phyloP scores from a whole-genome alignment of 1,140 invertebrate species.

The Drosophila leontia region DNA sequence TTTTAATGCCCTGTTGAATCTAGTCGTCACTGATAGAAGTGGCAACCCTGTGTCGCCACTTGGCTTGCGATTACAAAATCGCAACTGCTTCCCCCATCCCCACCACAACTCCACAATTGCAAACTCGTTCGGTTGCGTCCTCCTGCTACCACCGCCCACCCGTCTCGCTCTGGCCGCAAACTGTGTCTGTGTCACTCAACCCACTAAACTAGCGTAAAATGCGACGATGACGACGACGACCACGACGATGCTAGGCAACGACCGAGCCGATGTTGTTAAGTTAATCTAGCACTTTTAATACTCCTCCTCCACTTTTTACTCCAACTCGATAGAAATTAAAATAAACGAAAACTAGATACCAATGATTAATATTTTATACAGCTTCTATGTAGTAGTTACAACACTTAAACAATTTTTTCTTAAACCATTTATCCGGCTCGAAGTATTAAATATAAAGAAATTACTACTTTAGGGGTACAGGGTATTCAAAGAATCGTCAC shows the following conservation, averaged over 20 bases:
- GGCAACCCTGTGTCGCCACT: conserved; percentile 41
- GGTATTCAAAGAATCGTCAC: not conserved
- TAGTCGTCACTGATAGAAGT: conserved; percentile 1
- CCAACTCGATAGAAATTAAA: not conserved
- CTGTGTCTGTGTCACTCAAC: conserved; percentile 83
- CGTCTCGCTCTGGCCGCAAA: conserved; percentile 67
- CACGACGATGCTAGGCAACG: conserved; percentile 45
- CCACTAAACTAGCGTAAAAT: conserved; percentile 78
- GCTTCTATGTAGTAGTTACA: not conserved
- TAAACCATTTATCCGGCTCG: accelerated
- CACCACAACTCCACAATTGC: conserved; percentile 13
- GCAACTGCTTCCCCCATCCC: conserved; percentile 15
- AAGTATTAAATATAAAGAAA: not conserved
- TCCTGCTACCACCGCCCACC: not conserved
- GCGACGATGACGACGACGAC: conserved; percentile 39
- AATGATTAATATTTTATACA: not conserved
- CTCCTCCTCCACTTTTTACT: too few species aligned
- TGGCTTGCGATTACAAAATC: conserved; percentile 61
- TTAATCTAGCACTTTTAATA: not conserved
- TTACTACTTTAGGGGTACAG: not conserved
- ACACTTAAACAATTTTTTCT: too few species aligned
- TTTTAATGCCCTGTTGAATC: too few species aligned
- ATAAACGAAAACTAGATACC: not conserved
- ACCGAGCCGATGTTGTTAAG: conserved; percentile 1
- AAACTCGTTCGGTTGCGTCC: conserved; percentile 51